Conservation (phyloP, 2,113 vertebrate genomes). For the Channa argus region DNA sequence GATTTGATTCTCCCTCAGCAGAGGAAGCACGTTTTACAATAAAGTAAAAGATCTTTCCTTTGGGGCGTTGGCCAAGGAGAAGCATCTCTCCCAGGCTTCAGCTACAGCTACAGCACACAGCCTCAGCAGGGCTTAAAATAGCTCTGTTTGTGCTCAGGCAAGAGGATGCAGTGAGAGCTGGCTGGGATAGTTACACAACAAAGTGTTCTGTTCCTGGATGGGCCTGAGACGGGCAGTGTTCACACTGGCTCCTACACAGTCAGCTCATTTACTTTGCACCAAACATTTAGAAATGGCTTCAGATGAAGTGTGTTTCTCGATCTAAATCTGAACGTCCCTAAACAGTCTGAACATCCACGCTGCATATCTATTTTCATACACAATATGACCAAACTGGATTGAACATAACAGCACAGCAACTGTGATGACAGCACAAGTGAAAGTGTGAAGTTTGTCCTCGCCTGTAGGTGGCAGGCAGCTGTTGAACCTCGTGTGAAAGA, state of each 20-base stretch:
- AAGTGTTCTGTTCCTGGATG: slow-evolving; percentile 55
- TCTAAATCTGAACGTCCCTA: no score
- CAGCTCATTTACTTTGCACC: slow-evolving; percentile 6
- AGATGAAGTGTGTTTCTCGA: neutral
- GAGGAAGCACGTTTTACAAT: slow-evolving; percentile 34
- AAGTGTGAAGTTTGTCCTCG: neutral
- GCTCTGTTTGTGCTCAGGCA: slow-evolving; percentile 60
- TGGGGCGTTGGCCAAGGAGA: slow-evolving; percentile 60
- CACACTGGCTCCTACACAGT: slow-evolving; percentile 7
- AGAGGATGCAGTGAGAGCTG: slow-evolving; percentile 63
- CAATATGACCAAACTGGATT: neutral
- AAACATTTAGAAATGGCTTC: neutral
- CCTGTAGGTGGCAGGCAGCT: slow-evolving; percentile 5
- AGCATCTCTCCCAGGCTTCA: slow-evolving; percentile 67
- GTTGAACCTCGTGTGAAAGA: neutral
- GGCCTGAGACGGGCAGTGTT: slow-evolving; percentile 48
- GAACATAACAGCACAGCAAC: neutral
- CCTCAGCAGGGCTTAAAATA: slow-evolving; percentile 77
- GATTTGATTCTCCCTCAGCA: slow-evolving; percentile 26
- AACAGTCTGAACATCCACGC: neutral
- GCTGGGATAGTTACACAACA: slow-evolving; percentile 72
- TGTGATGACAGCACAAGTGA: neutral
- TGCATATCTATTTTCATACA: neutral
- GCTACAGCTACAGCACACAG: slow-evolving; percentile 47
- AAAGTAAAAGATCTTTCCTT: slow-evolving; percentile 39